Evolutionary conservation across 2,797 vertebrate genomes (phyloP), one percentile per base, ranked within the genome.

Genomic region (Epinephelus awoara): DNA sequence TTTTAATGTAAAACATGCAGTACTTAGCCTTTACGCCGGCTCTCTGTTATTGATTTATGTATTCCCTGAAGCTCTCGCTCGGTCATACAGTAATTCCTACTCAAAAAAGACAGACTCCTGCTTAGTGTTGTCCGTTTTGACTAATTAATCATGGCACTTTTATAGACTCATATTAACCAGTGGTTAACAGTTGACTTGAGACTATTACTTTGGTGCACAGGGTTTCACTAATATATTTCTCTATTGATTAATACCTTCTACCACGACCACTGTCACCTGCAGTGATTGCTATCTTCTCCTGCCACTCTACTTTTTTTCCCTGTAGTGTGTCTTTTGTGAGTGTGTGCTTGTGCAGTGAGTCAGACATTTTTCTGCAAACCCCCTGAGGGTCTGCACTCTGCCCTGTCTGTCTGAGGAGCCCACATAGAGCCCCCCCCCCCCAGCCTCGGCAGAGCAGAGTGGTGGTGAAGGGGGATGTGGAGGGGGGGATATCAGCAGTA

Each of bases 331-430:
- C 10, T 34, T 34, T 34, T 73, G 25, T 42, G 38, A 40, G 18
- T 40, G 25, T 29, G 46, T 46, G 46, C 18, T 11, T 59, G 40
- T 57, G 73, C 74, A 80, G 58, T 78, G 79, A 87, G 72, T 85
- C 79, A 87, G 72, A 79, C 67, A 54, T 74, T 72, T 88, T 74
- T 82, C 57, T 75, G 58, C 23, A 63, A 63, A 73, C 55, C 74
- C 79, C 87, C 49, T 57, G 75, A 79, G 65, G 77, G 57, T 74
- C 72, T 74, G 68, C 52, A 62, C 64, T 80, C 25, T 77, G n/a
- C 21, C 27, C 84, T 67, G 54, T 73, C 78, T 75, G 78, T 84
- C 80, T 80, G 49, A 72, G 69, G 67, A 82, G n/a, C 75, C 66
- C 84, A 82, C 80, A 79, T 75, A 74, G 29, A 73, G 13, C 25